Evolutionary conservation across 2,888 invertebrate genomes (phyloP), one percentile per base, ranked within the genome.

Genomic region (Drosophila anceps): DNA sequence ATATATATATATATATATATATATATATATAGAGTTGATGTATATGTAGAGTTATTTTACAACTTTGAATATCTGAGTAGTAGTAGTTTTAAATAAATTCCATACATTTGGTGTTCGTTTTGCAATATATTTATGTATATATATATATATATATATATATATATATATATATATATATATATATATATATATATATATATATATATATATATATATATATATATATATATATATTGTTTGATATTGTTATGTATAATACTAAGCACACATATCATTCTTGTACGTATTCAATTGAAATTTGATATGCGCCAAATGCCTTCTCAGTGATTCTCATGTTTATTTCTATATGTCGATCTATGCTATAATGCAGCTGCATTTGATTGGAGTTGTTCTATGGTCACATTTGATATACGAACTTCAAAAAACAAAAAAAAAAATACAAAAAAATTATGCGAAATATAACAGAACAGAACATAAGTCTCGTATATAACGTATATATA

Each of bases 301-400:
- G 73, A 74, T 74, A 79, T 77, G 79, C 79, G 79, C 33, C 79
- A 79, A 73, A 62, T 69, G 76, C 75, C 59, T 69, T 65, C 58
- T 60, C 58, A 44, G 60, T 54, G 60, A 37, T 35, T 62, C 31
- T 60, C 55, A 46, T 48, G 24, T 41, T 46, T 41, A 27, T 15
- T 29, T 48, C 48, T 31, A 29, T 31, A 48, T 7, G 15, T 35
- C 29, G 29, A 48, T 12, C 48, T 48, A 48, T 12, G 29, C 48
- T 29, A 31, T 12, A 48, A 48, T 48, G 18, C 29, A 18, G 18
- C 29, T 18, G 48, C 18, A 48, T 48, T 48, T 48, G 29, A 31
- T 48, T 48, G 48, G 48, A 48, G 18, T 58, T 35, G 37, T 74
- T 37, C 33, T 58, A 48, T 68, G 57, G 51, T 58, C 51, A 41